Base-by-base conservation (phyloP, 2,113 vertebrate species). In the Campylorhamphus procurvoides region DNA sequence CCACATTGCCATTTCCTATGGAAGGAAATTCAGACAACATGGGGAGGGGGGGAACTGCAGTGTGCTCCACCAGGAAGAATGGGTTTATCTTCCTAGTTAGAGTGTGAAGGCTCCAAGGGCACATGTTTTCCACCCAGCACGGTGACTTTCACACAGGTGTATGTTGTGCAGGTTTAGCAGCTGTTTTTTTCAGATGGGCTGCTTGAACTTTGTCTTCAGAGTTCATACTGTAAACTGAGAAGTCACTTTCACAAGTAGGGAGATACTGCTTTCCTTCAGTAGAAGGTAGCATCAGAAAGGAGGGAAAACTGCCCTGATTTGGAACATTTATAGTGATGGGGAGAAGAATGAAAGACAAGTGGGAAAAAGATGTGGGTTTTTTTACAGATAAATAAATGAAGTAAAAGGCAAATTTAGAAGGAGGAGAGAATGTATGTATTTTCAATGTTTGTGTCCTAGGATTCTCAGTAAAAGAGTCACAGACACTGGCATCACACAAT, bases 121-220 rank as follows among this genome's bases (percentile, higher is more conserved):
- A 9, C 52, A n/a, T 18, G 56, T 63, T 42, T 72, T 50, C 39
- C 25, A 71, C 33, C 8, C 47, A 35, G 29, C 27, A 40, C 0
- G 3, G 31, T 0, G 1, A 12, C 10, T 71, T 72, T 60, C 23
- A 52, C 29, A 17, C 0, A 9, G 9, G 16, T 46, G 3, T 23
- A 11, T 0, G 0, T 17, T 14, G 6, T 64, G 39, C 6, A 1
- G 66, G 29, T 18, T 20, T 40, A 44, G 15, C 27, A 56, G 58
- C 55, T 80, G 11, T 29, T 76, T 84, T 84, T 74, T 72, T 33
- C 39, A 68, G 33, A 25, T 24, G 17, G 27, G n/a, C 31, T 90
- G 20, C 39, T 82, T n/a, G 14, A 87, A n/a, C 31, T 83, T 27
- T 81, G n/a, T 71, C n/a, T 71, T 74, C 29, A 29, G 69, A 55